phyloP scores from a whole-genome alignment of 2,888 invertebrate genomes.

The Netelia melanura region DNA sequence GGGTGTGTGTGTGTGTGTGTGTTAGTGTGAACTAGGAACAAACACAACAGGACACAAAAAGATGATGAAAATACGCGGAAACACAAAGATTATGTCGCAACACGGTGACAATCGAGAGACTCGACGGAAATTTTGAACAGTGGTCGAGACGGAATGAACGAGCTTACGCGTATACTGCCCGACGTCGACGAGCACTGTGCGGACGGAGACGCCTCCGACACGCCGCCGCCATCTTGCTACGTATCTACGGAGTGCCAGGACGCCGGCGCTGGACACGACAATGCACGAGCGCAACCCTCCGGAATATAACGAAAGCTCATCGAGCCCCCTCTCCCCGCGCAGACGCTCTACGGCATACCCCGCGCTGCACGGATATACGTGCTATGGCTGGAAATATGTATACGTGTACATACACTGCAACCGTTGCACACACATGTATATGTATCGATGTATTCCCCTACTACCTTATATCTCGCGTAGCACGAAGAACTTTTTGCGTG shows the following conservation, averaged over 20 bases:
- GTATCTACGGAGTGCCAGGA: conserved; percentile 75
- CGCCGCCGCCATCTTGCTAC: conserved; percentile 83
- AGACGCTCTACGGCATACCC: conserved; percentile 47
- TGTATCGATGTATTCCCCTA: background rate
- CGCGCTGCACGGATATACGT: too few relatives aligned
- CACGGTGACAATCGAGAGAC: too few relatives aligned
- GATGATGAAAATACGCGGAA: background rate
- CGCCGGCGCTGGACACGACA: conserved; percentile 77
- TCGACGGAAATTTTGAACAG: background rate
- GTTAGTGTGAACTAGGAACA: conserved; percentile 5
- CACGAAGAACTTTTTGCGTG: conserved; percentile 2
- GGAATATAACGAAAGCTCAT: conserved; percentile 53
- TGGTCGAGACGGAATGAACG: conserved; percentile 60
- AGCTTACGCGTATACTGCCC: conserved; percentile 81
- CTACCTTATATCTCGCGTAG: conserved; percentile 4
- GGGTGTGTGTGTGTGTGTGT: background rate
- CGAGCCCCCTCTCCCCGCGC: conserved; percentile 26
- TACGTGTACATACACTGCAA: background rate
- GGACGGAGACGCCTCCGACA: conserved; percentile 84
- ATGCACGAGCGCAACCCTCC: conserved; percentile 47
- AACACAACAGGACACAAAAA: conserved; percentile 4
- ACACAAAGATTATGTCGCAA: conserved; percentile 1
- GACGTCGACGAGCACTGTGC: conserved; percentile 83
- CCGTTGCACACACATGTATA: background rate
- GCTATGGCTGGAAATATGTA: background rate